Evolutionary conservation across 2,888 invertebrate genomes (phyloP).

Genomic region (Chaitophorus viminalis): DNA sequence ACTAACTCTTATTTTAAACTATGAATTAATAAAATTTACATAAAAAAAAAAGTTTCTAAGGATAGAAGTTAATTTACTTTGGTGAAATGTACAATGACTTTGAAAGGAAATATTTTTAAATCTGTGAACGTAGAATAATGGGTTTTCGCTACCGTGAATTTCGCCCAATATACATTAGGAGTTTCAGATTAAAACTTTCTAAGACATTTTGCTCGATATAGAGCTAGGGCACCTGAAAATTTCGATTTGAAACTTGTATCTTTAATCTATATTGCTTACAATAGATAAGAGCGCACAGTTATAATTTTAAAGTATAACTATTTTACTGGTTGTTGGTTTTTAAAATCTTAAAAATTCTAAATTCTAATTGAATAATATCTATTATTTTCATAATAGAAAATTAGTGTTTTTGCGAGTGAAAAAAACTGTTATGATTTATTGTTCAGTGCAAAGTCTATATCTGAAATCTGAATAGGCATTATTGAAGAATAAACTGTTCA

Average conservation of each 20-base stretch:
- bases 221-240: slow-evolving; percentile 18
- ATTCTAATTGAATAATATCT: too few relatives aligned
- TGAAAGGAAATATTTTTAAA: slow-evolving; percentile 1
- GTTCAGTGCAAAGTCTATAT: too few relatives aligned
- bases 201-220: slow-evolving; percentile 13
- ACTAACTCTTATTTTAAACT: not conserved
- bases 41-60: not conserved
- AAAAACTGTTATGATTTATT: too few relatives aligned
- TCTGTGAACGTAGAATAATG: slow-evolving; percentile 16
- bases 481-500: not conserved
- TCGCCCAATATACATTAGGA: slow-evolving; percentile 15
- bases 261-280: slow-evolving; percentile 6
- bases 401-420: not conserved
- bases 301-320: not conserved
- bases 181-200: slow-evolving; percentile 36
- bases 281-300: not conserved
- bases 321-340: not conserved
- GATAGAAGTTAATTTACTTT: not conserved
- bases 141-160: slow-evolving; percentile 25
- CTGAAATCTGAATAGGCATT: too few relatives aligned
- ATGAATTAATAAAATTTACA: not conserved
- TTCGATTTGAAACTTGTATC: slow-evolving; percentile 25
- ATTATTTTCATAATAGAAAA: not conserved
- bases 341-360: not conserved
- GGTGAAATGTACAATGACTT: not conserved